Base-by-base conservation (phyloP, 1,140 invertebrate species). In the Proales similis region DNA sequence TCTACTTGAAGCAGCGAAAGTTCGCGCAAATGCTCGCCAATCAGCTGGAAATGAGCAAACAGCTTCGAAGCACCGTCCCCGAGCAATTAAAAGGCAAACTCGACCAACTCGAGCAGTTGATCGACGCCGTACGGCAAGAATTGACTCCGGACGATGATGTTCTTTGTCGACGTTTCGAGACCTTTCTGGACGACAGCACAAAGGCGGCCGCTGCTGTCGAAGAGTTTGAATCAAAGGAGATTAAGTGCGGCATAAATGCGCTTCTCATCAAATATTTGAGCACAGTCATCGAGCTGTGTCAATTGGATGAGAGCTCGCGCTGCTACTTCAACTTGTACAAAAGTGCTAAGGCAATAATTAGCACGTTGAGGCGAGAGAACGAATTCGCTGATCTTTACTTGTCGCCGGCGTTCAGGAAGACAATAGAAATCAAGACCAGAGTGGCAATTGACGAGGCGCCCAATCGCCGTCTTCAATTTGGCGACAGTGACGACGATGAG, bases 1-100 rank as follows among this genome's bases (percentile, higher is more conserved):
- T 80, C 20, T 85, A 86, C 76, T 73, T 92, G 2, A 79, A 79
- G 66, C 74, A 77, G 17, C 78, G 74, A 64, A 61, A 57, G 45
- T 42, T 57, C 20, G 27, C 19, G 22, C 39, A 42, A 29, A 57
- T 57, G 17, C 32, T 57, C 7, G 38, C 39, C 9, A 30, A 36
- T 26, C 51, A 57, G 45, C 12, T 42, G 45, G 32, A 57, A 29
- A 39, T 29, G 14, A 53, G 42, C n/a, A 9, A 9, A 14, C 36
- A 38, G 5, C 7, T 19, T 6, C 24, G 14, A 39, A 57, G 36
- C 19, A 42, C 39, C 39, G 45, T 42, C 32, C 39, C 27, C 30
- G 36, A 57, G 14, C 20, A 57, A 14, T 43, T 57, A 27, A 57
- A 57, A 42, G 9, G 5, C 27, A 39, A 24, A 19, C 32, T 57